Evolutionary conservation across 2,888 invertebrate genomes (phyloP), one percentile per base, ranked within the genome.

Genomic region (Eutolmus rufibarbis): DNA sequence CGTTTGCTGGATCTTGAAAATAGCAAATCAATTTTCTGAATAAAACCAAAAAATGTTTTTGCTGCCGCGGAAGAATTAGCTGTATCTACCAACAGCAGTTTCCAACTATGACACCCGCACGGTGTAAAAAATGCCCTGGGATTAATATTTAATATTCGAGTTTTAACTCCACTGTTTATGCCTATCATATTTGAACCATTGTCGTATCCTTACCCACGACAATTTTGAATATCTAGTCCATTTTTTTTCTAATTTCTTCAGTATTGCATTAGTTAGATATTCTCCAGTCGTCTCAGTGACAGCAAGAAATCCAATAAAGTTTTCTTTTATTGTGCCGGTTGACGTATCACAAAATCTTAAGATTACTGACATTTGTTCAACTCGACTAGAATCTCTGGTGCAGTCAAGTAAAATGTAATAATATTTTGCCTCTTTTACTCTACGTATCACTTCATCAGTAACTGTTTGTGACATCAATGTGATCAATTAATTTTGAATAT

Each of bases 381-480:
- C 77, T 34, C 40, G 34, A 77, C 77, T 77, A 77, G 19, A 34
- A 43, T 77, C 77, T 77, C 77, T 77, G 43, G 77, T 77, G 9
- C 77, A 77, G 43, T 77, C 40, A 43, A 31, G 31, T 3, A 31
- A 77, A 77, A 77, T 40, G 3, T 43, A 77, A 16, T 77, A 77
- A 77, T 77, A 77, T 77, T 77, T 77, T 77, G 77, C 43, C n/a
- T 77, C 77, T 43, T 77, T 77, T 43, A 43, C 77, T 43, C 43
- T 77, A 31, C 77, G 43, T 43, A 37, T 77, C 37, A 40, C 34
- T 37, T 77, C 77, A 40, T 77, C 76, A 2, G 12, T 5, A 37
- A 40, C 77, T 77, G 37, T 77, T 77, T 77, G 43, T 77, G 77
- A 77, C 77, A 77, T 77, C 40, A 77, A 77, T 43, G 77, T 77